phyloP scores from a whole-genome alignment of 1,140 invertebrate species.

The Dreissena polymorpha region DNA sequence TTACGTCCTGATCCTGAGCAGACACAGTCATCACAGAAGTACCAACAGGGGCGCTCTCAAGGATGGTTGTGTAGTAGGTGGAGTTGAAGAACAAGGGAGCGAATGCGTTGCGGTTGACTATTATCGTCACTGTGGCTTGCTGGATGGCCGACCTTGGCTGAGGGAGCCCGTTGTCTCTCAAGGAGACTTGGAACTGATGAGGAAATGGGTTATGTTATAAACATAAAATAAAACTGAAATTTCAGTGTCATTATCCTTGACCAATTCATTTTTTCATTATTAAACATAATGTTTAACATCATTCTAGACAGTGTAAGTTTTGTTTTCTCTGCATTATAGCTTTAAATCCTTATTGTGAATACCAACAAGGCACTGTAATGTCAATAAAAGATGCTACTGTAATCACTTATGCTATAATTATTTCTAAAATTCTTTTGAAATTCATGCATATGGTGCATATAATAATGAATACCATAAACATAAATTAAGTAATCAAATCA shows the following conservation, averaged over 20 bases:
- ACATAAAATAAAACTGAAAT: neutral
- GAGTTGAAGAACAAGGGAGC: conserved; percentile 68
- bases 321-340: too few relatives aligned
- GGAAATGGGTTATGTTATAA: neutral
- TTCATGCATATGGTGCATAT: too few relatives aligned
- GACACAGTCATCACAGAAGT: conserved; percentile 59
- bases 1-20: conserved; percentile 65
- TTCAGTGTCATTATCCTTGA: neutral
- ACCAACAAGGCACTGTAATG: too few relatives aligned
- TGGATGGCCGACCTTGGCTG: conserved; percentile 22
- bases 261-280: neutral
- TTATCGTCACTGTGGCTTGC: conserved; percentile 63
- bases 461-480: too few relatives aligned
- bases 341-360: too few relatives aligned
- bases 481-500: too few relatives aligned
- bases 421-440: too few relatives aligned
- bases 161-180: conserved; percentile 60
- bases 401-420: too few relatives aligned
- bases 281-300: too few relatives aligned
- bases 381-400: too few relatives aligned
- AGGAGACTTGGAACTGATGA: conserved; percentile 60
- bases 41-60: conserved; percentile 50
- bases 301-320: too few relatives aligned
- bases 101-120: conserved; percentile 62
- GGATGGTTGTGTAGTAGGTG: conserved; percentile 55